These are phyloP conservation scores for Epinephelus cyanopodus DNA, from an alignment of 2,113 vertebrate genomes.

Conservation along the genomic window DNA sequence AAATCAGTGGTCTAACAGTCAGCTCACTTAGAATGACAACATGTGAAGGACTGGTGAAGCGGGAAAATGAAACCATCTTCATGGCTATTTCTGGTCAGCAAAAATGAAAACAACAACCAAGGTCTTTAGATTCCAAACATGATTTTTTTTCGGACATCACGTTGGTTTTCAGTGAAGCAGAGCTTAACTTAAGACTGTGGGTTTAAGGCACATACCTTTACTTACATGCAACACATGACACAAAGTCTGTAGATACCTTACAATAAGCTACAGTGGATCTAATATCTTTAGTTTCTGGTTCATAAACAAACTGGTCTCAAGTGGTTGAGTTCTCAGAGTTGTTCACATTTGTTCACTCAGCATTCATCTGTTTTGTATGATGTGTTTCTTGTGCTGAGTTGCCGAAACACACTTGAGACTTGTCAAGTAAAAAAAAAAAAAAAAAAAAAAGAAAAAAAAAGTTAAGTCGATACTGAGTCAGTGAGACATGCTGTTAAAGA, in stretches of 20 bases:
- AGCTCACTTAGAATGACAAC: neutral
- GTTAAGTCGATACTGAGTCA: neutral
- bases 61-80: neutral
- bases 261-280: neutral
- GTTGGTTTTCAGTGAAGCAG: constrained; percentile 22
- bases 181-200: neutral
- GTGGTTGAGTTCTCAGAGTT: neutral
- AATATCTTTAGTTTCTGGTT: too few relatives aligned
- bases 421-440: neutral
- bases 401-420: neutral
- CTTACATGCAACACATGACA: neutral
- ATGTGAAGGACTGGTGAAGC: neutral
- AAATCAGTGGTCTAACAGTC: neutral
- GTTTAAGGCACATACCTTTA: neutral
- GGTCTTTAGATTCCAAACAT: constrained; percentile 11
- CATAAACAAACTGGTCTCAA: neutral
- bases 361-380: neutral
- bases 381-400: neutral
- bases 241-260: neutral
- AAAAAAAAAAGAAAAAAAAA: neutral
- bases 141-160: neutral
- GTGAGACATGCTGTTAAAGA: neutral
- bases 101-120: neutral
- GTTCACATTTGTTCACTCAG: neutral
- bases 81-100: neutral